Evolutionary conservation across 64 coral and sea anemone genomes (phyloP).

Genomic region (Pocillopora verrucosa): DNA sequence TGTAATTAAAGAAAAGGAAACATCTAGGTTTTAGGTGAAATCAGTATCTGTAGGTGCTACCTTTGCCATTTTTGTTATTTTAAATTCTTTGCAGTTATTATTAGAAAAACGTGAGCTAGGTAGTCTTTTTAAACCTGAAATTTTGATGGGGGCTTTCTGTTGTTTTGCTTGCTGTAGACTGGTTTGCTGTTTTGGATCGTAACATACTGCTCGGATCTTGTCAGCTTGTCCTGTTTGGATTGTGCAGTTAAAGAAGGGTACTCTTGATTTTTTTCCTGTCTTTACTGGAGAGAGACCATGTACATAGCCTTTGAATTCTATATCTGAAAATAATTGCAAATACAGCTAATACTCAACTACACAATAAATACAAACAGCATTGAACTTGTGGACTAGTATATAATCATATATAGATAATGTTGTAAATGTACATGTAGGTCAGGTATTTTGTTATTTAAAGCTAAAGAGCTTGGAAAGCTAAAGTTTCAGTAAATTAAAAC

Average conservation of each 20-base stretch:
- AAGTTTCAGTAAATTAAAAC: too few relatives aligned
- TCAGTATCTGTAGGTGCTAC: constrained; percentile 22
- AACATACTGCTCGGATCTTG: constrained; percentile 12
- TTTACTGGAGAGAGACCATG: constrained; percentile 37
- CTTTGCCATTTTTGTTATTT: constrained; percentile 33
- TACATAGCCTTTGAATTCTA: constrained; percentile 30
- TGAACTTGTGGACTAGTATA: too few relatives aligned
- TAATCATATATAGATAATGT: too few relatives aligned
- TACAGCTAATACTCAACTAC: neutral
- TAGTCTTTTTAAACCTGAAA: constrained; percentile 3
- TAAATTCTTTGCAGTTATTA: constrained; percentile 26
- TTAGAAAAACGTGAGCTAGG: constrained; percentile 46
- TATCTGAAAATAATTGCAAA: constrained; percentile 21
- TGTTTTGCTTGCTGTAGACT: constrained; percentile 5
- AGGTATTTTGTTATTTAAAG: too few relatives aligned
- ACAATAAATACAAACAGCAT: too few relatives aligned
- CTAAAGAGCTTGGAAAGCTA: too few relatives aligned
- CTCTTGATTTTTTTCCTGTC: neutral
- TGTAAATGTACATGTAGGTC: too few relatives aligned
- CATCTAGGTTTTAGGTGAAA: constrained; percentile 26
- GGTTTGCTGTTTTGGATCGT: neutral
- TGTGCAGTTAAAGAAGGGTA: constrained; percentile 24
- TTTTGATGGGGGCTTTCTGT: constrained; percentile 43
- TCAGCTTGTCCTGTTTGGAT: constrained; percentile 10
- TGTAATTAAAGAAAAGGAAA: constrained; percentile 5